phyloP scores from a whole-genome alignment of 2,888 invertebrate genomes.

The Saturnia pavonia region DNA sequence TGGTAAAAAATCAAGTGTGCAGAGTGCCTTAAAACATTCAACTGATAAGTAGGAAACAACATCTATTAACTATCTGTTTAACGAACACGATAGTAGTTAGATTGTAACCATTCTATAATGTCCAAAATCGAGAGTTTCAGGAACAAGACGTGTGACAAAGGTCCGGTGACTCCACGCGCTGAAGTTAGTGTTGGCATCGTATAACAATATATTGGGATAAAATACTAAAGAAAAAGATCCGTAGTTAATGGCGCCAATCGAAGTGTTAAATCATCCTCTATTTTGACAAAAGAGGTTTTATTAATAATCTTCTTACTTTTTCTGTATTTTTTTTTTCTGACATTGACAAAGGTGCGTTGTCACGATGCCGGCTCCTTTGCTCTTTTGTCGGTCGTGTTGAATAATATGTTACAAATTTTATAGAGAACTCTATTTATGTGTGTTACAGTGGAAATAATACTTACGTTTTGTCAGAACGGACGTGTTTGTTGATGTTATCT shows the following conservation, averaged over 20 bases:
- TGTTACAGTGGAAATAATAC: constrained; percentile 22
- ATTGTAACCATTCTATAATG: no score
- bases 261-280: constrained; percentile 62
- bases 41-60: no score
- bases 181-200: not conserved
- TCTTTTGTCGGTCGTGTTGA: constrained; percentile 38
- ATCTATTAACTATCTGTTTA: no score
- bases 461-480: constrained; percentile 19
- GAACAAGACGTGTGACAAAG: no score
- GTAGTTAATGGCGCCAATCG: constrained; percentile 60
- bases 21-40: no score
- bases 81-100: no score
- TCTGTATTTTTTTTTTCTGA: constrained; percentile 22
- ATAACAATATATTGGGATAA: constrained; percentile 21
- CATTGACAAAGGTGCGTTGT: constrained; percentile 37
- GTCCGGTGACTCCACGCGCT: not conserved
- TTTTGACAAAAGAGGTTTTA: constrained; percentile 67
- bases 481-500: not conserved
- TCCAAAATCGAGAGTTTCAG: not conserved
- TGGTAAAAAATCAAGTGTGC: no score
- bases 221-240: constrained; percentile 28
- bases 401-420: not conserved
- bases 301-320: constrained; percentile 52
- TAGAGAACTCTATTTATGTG: constrained; percentile 12
- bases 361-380: constrained; percentile 35